A percentile compares a stretch with the other conserved stretches of the same genome.
phyloP scores from a whole-genome alignment of 1,140 invertebrate genomes.

The Rhagoletis zephyria region DNA sequence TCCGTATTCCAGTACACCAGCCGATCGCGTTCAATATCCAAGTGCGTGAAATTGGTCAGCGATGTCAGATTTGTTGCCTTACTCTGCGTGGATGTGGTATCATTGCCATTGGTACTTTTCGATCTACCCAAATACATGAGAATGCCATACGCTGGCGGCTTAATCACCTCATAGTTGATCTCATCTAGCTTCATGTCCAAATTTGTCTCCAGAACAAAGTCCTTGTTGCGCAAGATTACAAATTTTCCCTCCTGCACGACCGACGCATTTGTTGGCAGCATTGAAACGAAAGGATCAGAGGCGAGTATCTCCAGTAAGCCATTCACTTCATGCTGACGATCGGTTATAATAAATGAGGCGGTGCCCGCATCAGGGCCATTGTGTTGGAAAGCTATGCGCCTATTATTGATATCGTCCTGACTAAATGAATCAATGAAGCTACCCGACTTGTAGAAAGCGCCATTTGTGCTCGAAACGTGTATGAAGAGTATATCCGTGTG shows the following conservation, averaged over 20 bases:
- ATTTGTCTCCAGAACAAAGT: slow-evolving; percentile 86
- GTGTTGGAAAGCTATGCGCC: slow-evolving; percentile 87
- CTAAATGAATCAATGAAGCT: slow-evolving; percentile 84
- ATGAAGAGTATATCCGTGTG: slow-evolving; percentile 86
- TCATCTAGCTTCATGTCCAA: slow-evolving; percentile 79
- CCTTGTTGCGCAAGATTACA: slow-evolving; percentile 80
- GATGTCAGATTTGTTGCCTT: slow-evolving; percentile 74
- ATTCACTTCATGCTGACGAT: slow-evolving; percentile 83
- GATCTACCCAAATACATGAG: slow-evolving; percentile 70
- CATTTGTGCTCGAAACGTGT: slow-evolving; percentile 84
- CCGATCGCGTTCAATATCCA: no score
- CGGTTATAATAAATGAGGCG: slow-evolving; percentile 86
- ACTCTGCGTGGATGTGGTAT: slow-evolving; percentile 55
- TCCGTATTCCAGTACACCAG: no score
- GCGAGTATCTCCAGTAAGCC: slow-evolving; percentile 85
- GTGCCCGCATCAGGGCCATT: slow-evolving; percentile 83
- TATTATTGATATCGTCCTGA: slow-evolving; percentile 88
- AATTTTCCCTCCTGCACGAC: slow-evolving; percentile 86
- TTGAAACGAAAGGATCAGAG: slow-evolving; percentile 84
- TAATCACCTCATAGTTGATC: slow-evolving; percentile 76
- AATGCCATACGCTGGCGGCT: slow-evolving; percentile 77
- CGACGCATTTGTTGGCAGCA: slow-evolving; percentile 83
- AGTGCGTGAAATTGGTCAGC: no score
- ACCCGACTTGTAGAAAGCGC: slow-evolving; percentile 79
- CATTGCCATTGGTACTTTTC: slow-evolving; percentile 56